A percentile compares a stretch with the other conserved stretches of the same genome.
These are phyloP conservation scores for Drosophila stalkeri DNA, from an alignment of 2,888 invertebrate genomes.

Conservation along the genomic window DNA sequence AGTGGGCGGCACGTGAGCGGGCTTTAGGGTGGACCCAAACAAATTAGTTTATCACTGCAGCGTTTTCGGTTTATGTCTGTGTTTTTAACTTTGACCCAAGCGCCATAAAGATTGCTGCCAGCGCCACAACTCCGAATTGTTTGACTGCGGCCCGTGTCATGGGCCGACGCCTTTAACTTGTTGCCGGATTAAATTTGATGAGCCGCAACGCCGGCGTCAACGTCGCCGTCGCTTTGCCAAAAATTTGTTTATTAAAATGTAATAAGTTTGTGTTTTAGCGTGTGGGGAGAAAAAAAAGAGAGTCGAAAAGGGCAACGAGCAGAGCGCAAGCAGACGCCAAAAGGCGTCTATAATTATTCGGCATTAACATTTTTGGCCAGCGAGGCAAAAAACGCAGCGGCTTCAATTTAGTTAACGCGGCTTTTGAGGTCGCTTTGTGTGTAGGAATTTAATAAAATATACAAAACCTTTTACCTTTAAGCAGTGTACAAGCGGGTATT, in stretches of 20 bases:
- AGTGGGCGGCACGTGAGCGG: constrained; percentile 12
- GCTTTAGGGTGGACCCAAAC: constrained; percentile 18
- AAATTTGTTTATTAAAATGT: constrained; percentile 68
- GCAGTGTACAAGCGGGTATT: background rate
- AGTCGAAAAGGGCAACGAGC: constrained; percentile 15
- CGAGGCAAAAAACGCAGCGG: constrained; percentile 61
- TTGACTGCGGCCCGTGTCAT: constrained; percentile 4
- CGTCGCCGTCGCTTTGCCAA: constrained; percentile 27
- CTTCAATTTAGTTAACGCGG: constrained; percentile 65
- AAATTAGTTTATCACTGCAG: constrained; percentile 62
- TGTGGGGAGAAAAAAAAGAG: background rate
- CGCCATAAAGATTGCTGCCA: constrained; percentile 23
- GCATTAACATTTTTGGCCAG: constrained; percentile 75
- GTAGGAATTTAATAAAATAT: constrained; percentile 47
- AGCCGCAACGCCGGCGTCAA: constrained; percentile 10
- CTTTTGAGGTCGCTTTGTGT: constrained; percentile 46
- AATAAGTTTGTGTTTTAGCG: constrained; percentile 52
- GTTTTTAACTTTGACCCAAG: constrained; percentile 39
- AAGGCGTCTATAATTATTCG: constrained; percentile 65
- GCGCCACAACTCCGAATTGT: background rate
- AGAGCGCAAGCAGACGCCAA: constrained; percentile 19
- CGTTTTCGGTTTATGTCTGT: constrained; percentile 42
- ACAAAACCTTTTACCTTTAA: constrained; percentile 2
- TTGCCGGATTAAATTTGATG: constrained; percentile 69
- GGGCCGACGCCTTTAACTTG: constrained; percentile 57